These are phyloP conservation scores for Andrena chrysosceles DNA, from an alignment of 2,888 invertebrate genomes.

Conservation along the genomic window DNA sequence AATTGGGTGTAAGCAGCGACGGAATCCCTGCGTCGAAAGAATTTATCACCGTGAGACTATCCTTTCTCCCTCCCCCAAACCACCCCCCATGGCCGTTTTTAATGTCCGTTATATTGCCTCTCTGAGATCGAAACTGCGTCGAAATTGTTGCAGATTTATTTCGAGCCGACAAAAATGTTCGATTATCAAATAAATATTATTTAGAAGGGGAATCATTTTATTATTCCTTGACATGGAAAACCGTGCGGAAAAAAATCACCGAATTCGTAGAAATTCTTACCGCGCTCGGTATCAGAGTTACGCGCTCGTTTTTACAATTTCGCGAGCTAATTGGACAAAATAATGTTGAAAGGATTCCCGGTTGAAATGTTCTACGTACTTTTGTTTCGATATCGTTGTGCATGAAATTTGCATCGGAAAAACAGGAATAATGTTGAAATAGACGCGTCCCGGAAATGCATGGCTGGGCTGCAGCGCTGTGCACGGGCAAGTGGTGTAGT, in stretches of 20 bases:
- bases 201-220: constrained; percentile 6
- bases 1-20: constrained; percentile 60
- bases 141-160: constrained; percentile 8
- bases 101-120: background rate
- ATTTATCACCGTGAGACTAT: constrained; percentile 43
- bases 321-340: background rate
- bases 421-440: constrained; percentile 3
- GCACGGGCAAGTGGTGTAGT: background rate
- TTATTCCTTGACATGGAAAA: background rate
- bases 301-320: constrained; percentile 21
- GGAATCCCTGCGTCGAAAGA: constrained; percentile 12
- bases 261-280: constrained; percentile 39
- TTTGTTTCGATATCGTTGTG: background rate
- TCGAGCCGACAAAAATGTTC: constrained; percentile 16
- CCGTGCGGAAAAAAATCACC: background rate
- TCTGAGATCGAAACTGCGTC: background rate
- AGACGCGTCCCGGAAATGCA: background rate
- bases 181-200: constrained; percentile 2
- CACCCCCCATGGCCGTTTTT: background rate
- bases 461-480: background rate
- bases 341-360: constrained; percentile 42
- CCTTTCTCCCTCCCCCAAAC: background rate
- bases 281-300: constrained; percentile 11
- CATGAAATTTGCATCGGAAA: constrained; percentile 5
- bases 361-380: background rate